Evolutionary conservation across 2,888 invertebrate species (phyloP).

Genomic region (Nemotelus nigrinus): DNA sequence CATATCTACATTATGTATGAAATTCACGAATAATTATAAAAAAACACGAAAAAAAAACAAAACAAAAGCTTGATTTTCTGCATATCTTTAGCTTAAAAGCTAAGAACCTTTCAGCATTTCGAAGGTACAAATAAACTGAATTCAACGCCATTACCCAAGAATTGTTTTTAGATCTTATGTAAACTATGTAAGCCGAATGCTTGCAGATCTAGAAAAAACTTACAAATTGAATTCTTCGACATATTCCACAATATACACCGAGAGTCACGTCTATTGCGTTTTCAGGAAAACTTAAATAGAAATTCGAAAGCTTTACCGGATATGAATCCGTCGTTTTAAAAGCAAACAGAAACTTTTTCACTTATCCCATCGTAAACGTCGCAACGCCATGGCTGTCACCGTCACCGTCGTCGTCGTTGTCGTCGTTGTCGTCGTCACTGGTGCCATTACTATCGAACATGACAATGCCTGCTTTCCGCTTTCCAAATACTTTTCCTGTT

Average conservation of each 20-base stretch:
- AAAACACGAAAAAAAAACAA: too few species aligned
- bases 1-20: too few species aligned
- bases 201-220: not conserved
- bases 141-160: too few species aligned
- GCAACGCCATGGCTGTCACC: not conserved
- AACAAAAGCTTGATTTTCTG: too few species aligned
- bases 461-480: not conserved
- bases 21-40: too few species aligned
- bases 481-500: constrained; percentile 4
- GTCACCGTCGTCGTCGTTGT: too few species aligned
- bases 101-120: too few species aligned
- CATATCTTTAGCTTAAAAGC: too few species aligned
- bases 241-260: constrained; percentile 10
- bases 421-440: not conserved
- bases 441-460: not conserved
- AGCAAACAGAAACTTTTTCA: constrained; percentile 27
- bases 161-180: too few species aligned
- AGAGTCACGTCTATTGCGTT: constrained; percentile 20
- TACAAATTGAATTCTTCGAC: constrained; percentile 20
- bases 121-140: too few species aligned
- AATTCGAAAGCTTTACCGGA: not conserved
- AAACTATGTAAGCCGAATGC: too few species aligned
- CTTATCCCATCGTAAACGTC: constrained; percentile 17
- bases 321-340: not conserved
- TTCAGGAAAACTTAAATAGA: constrained; percentile 5